Base-by-base conservation (phyloP, 2,113 vertebrate genomes). In the Silurus asotus region DNA sequence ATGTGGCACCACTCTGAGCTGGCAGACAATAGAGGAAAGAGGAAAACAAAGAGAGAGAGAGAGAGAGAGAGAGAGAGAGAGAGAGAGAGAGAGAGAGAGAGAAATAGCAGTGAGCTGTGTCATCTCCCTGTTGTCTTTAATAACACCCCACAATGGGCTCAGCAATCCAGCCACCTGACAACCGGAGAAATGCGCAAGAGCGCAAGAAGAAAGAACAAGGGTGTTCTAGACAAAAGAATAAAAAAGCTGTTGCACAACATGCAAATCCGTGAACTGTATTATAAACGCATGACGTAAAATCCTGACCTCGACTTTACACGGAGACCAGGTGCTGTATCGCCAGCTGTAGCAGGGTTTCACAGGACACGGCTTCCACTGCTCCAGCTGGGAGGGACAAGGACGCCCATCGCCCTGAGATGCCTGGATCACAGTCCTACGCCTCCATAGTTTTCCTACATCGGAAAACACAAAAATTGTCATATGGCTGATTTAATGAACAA, bases 301-400 rank as follows among this genome's bases (percentile, higher is more conserved):
- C 55, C 91, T 90, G 69, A 99, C 98, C 97, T 99, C 96, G 25
- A 97, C 96, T 93, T 91, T 96, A 94, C 98, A 99, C 0, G 94
- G 90, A 74, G 96, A 97, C 98, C 98, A 99, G 70, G 91, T 81
- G 20, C 97, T 94, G 28, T 99, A 99, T 37, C 94, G 96, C 98
- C 98, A 99, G 61, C 91, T 95, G 91, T 96, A 98, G 88, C 98
- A 99, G 61, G 98, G 98, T 82, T 96, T 97, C 72, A 98, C 96
- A 28, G 96, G 96, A 67, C 98, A 99, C 20, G 98, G 97, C 89
- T 99, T 99, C 94, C 96, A 96, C 90, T 99, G 98, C 80, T 99
- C 96, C 96, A 97, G 93, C 92, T 97, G 96, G 56, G 93, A 88
- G 5, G 96, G 95, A 84, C 98, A 99, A 0, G 97, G 98, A 85